Conservation (phyloP, 2,797 vertebrate genomes). For the Halcyon smyrnensis region DNA sequence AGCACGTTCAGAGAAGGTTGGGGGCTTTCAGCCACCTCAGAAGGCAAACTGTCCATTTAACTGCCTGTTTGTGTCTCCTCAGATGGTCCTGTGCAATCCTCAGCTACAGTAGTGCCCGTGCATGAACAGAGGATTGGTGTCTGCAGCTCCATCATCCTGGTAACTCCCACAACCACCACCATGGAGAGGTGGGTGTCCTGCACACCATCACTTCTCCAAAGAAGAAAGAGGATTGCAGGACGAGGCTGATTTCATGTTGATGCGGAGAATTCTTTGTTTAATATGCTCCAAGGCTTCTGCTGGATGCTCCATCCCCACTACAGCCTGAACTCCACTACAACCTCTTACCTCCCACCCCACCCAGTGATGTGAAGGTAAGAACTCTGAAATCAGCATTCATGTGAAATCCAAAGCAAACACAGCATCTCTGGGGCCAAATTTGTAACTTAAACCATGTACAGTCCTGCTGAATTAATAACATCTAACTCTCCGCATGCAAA, state of each 20-base stretch:
- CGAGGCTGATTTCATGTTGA: background rate
- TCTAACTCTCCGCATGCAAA: background rate
- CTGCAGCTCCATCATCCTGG: background rate
- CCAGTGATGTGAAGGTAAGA: background rate
- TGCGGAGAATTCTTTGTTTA: background rate
- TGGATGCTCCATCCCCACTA: background rate
- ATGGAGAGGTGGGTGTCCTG: accelerated
- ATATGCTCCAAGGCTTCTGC: background rate
- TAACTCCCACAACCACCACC: background rate
- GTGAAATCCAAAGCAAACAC: background rate
- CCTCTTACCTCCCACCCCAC: background rate
- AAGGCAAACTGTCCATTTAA: background rate
- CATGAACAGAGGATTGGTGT: background rate
- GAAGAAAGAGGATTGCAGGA: background rate
- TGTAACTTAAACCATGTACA: background rate
- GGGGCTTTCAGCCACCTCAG: background rate
- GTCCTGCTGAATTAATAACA: background rate
- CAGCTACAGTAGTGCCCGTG: background rate
- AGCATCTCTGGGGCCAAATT: background rate
- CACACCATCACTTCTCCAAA: background rate
- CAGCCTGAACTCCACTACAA: background rate
- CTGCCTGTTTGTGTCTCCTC: background rate
- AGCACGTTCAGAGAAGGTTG: background rate
- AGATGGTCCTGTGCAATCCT: background rate
- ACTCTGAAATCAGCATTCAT: background rate